Evolutionary conservation across 2,888 invertebrate species (phyloP).

Genomic region (Hyles lineata): DNA sequence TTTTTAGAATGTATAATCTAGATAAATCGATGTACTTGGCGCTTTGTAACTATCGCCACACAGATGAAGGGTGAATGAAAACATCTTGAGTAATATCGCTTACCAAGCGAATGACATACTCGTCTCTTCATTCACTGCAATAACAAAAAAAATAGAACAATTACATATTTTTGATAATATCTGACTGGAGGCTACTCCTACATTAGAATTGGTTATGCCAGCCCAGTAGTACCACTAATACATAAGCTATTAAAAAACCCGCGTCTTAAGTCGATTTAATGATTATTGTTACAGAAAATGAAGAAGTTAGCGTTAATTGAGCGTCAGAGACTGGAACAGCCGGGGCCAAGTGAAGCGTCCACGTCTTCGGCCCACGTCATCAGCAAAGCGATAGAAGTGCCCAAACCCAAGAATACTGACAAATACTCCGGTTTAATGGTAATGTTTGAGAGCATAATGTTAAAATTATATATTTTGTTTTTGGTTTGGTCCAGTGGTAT

Average conservation of each 20-base stretch:
- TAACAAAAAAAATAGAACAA: no score
- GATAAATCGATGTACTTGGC: no score
- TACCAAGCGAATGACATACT: no score
- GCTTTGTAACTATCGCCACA: no score
- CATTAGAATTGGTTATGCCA: no score
- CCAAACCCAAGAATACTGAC: conserved; percentile 59
- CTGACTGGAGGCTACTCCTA: no score
- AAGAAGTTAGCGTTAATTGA: conserved; percentile 47
- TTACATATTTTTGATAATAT: not conserved
- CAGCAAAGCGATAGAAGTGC: conserved; percentile 72
- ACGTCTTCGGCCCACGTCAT: conserved; percentile 51
- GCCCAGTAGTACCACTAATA: no score
- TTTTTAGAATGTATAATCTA: not conserved
- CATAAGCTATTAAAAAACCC: no score
- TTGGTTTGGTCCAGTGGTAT: no score
- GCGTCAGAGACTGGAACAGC: conserved; percentile 42
- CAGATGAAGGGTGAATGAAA: no score
- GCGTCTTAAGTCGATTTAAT: not conserved
- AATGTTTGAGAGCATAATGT: conserved; percentile 32
- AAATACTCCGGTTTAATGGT: conserved; percentile 72
- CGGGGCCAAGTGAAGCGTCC: conserved; percentile 47
- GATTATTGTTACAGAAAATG: conserved; percentile 57
- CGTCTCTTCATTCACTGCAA: no score
- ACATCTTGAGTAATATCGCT: no score
- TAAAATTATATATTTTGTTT: not conserved